Evolutionary conservation across 2,888 invertebrate genomes (phyloP), one percentile per base, ranked within the genome.

Genomic region (Drosophila putrida): DNA sequence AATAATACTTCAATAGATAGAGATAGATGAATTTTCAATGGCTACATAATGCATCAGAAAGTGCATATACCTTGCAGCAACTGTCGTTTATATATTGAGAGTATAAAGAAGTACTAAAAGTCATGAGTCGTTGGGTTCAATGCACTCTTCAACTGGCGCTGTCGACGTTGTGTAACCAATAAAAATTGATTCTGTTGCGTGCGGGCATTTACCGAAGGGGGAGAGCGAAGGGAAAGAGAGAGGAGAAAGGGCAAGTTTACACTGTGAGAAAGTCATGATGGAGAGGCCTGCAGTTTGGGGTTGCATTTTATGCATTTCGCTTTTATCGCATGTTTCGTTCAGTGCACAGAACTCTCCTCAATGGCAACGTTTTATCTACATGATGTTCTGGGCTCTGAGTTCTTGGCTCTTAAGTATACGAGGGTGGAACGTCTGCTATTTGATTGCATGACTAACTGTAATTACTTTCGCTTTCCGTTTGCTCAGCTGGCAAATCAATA

Each of bases 391-490:
- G 28, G 28, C 28, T 27, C 6, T 28, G 53, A 2, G 35, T 28
- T 4, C n/a, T 5, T 28, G 28, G 8, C 6, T 28, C 6, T 27
- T 2, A 39, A 39, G 51, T 10, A 39, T 11, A 50, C n/a, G 13
- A 9, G 33, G 25, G 41, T 28, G 11, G 0, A 5, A 28, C 20
- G 44, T 47, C 47, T 39, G 31, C 58, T 35, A 60, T 55, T 65
- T 62, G 72, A 54, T 80, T 67, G 78, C 75, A 75, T 79, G 85
- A 71, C 73, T 74, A 71, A 71, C 64, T 59, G 71, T 75, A 85
- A 85, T 84, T 84, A 84, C 84, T 84, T 84, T 84, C 84, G 82
- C 72, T 83, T 86, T 86, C 71, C 71, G 73, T 79, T 80, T 70
- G 69, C 58, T 63, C 68, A 72, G 81, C 80, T 75, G 79, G 65